phyloP scores from a whole-genome alignment of 2,888 invertebrate species.

The Hermaeophaga mercurialis region DNA sequence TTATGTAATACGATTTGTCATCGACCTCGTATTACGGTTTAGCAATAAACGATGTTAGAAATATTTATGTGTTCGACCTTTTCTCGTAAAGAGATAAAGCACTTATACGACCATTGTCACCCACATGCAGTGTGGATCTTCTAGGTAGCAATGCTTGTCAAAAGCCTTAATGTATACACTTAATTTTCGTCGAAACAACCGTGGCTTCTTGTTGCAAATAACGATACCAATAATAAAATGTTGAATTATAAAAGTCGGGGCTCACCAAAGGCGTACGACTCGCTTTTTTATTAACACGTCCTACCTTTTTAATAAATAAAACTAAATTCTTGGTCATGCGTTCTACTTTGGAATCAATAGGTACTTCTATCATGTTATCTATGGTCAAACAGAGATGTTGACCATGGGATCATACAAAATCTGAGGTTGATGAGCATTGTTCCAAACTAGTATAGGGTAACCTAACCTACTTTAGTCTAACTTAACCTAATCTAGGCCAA shows the following conservation, averaged over 20 bases:
- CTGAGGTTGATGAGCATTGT: no score
- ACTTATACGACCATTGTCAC: constrained; percentile 22
- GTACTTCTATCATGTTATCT: no score
- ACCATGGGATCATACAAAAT: no score
- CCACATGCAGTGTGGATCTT: constrained; percentile 24
- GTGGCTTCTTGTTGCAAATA: constrained; percentile 40
- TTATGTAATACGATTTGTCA: background rate
- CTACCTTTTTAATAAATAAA: no score
- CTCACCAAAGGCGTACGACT: background rate
- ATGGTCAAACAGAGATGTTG: no score
- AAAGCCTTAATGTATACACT: constrained; percentile 33
- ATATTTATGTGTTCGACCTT: constrained; percentile 16
- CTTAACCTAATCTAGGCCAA: no score
- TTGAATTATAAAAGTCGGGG: constrained; percentile 52
- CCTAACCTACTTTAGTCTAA: no score
- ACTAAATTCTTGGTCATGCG: no score
- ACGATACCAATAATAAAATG: constrained; percentile 52
- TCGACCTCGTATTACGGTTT: background rate
- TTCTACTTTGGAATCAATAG: no score
- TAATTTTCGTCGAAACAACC: constrained; percentile 31
- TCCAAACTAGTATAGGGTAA: no score
- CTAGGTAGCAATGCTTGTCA: constrained; percentile 25
- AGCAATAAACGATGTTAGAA: background rate
- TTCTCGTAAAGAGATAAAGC: constrained; percentile 8
- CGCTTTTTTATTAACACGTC: background rate